phyloP scores from a whole-genome alignment of 1,140 invertebrate species.

The Platyura marginata region DNA sequence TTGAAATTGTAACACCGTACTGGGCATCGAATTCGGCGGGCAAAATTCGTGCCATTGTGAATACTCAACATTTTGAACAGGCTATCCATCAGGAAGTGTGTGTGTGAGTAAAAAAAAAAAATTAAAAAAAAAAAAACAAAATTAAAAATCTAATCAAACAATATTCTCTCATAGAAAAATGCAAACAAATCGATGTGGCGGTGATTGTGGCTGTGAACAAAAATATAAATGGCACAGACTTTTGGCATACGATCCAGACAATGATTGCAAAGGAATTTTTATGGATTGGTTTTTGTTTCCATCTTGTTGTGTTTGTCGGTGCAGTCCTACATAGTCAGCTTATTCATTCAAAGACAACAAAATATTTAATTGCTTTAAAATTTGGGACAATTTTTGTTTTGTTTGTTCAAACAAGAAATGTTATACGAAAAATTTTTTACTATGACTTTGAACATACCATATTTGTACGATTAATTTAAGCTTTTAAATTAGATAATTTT shows the following conservation, averaged over 20 bases:
- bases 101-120: slow-evolving; percentile 36
- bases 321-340: no score
- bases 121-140: neutral
- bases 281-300: slow-evolving; percentile 88
- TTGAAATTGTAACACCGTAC: slow-evolving; percentile 85
- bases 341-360: no score
- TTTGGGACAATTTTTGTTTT: no score
- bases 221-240: slow-evolving; percentile 83
- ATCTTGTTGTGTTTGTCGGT: slow-evolving; percentile 71
- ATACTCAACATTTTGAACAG: slow-evolving; percentile 87
- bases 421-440: no score
- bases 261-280: slow-evolving; percentile 84
- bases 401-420: no score
- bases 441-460: no score
- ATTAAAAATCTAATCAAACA: neutral
- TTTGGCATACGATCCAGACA: slow-evolving; percentile 75
- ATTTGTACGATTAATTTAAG: no score
- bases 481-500: no score
- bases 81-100: slow-evolving; percentile 90
- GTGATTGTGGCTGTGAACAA: slow-evolving; percentile 76
- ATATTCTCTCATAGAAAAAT: slow-evolving; percentile 37
- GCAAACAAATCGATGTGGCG: slow-evolving; percentile 55
- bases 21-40: slow-evolving; percentile 85
- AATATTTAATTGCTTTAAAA: no score
- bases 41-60: slow-evolving; percentile 78